Conservation (phyloP, 2,113 vertebrate species). For the human (Homo sapiens) region DNA sequence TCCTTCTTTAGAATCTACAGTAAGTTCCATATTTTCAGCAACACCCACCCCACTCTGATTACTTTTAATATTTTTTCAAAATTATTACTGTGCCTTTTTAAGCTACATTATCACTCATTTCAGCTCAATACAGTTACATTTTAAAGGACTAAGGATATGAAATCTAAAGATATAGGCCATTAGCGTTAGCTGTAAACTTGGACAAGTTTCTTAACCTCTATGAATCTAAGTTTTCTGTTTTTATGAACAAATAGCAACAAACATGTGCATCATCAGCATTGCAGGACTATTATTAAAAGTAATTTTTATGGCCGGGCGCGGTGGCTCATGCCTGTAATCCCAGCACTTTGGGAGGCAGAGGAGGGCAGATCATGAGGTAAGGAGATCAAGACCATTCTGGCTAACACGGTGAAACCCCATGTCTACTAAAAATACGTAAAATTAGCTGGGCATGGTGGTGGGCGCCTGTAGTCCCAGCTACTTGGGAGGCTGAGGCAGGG, state of each 20-base stretch:
- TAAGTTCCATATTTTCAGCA: conserved; percentile 17
- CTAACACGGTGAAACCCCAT: too few relatives aligned
- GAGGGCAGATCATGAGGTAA: too few relatives aligned
- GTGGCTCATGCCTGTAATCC: too few relatives aligned
- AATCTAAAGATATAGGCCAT: neutral
- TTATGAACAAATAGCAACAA: neutral
- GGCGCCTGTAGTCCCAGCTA: too few relatives aligned
- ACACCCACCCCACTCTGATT: neutral
- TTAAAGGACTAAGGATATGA: neutral
- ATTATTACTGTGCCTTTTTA: neutral
- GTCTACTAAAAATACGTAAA: too few relatives aligned
- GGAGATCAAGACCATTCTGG: too few relatives aligned
- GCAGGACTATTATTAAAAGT: neutral
- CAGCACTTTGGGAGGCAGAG: too few relatives aligned
- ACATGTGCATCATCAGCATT: neutral
- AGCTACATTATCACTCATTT: neutral
- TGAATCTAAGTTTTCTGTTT: neutral
- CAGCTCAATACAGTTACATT: neutral
- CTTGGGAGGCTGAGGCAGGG: too few relatives aligned
- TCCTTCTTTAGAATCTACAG: neutral
- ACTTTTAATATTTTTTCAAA: neutral
- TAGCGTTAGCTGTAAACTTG: conserved; percentile 4
- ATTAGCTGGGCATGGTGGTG: too few relatives aligned
- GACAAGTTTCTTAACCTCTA: neutral
- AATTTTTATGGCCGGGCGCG: neutral